Percentiles rank a stretch among this genome's conserved stretches.
These are phyloP conservation scores for Dermolepida albohirtum DNA, from an alignment of 2,888 invertebrate species.

Conservation along the genomic window DNA sequence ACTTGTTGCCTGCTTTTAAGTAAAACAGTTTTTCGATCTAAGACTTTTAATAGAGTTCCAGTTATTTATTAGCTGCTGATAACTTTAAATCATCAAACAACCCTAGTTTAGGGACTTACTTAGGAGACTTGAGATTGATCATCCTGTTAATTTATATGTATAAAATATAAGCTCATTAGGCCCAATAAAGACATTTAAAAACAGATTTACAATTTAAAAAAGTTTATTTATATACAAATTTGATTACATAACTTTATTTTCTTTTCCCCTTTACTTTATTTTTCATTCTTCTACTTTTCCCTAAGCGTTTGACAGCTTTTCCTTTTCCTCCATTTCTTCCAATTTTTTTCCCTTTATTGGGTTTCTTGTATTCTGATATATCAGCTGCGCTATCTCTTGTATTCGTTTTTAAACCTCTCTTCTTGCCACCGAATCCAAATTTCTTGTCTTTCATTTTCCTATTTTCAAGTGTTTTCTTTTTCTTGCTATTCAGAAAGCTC, in stretches of 20 bases:
- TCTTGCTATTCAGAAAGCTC: slow-evolving; percentile 80
- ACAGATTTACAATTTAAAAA: not conserved
- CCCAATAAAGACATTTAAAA: not conserved
- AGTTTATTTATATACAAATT: slow-evolving; percentile 20
- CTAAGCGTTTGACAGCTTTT: slow-evolving; percentile 59
- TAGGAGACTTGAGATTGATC: too few relatives aligned
- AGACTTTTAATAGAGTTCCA: too few relatives aligned
- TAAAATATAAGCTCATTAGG: too few relatives aligned
- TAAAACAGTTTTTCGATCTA: too few relatives aligned
- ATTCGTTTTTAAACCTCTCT: slow-evolving; percentile 89
- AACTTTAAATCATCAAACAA: too few relatives aligned
- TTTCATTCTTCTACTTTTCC: slow-evolving; percentile 66
- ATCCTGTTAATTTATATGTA: too few relatives aligned
- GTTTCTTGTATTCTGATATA: slow-evolving; percentile 69
- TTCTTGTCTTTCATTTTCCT: slow-evolving; percentile 82
- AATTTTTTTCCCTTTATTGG: slow-evolving; percentile 50
- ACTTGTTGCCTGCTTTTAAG: too few relatives aligned
- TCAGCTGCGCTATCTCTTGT: slow-evolving; percentile 83
- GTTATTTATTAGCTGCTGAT: too few relatives aligned
- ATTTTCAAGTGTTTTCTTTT: slow-evolving; percentile 65
- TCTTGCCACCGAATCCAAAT: slow-evolving; percentile 96
- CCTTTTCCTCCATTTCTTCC: slow-evolving; percentile 48
- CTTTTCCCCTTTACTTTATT: slow-evolving; percentile 63
- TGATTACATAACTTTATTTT: slow-evolving; percentile 42
- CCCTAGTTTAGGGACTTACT: too few relatives aligned